Evolutionary conservation across 2,888 invertebrate genomes (phyloP), one percentile per base, ranked within the genome.

Genomic region (Drosophila longiperda): DNA sequence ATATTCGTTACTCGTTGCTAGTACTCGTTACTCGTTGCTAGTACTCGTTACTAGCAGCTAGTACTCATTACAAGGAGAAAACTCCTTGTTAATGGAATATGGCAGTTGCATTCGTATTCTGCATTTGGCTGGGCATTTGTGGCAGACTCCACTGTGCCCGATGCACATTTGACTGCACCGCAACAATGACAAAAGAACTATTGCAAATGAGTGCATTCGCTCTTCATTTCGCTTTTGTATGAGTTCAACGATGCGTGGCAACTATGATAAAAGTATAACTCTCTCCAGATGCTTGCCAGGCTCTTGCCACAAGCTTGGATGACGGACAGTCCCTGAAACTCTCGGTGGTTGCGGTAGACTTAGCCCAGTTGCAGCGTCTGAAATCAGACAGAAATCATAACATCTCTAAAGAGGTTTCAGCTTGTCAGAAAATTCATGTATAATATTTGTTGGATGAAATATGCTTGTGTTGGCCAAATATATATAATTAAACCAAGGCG

Each of bases 181-280:
- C 52, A 50, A 50, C 29, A 52, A 75, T 68, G 83, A 45, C 50
- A 52, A 55, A 34, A 33, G 15, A 12, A 15, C 52, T 57, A 62
- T 50, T 52, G 50, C 65, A 68, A 73, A 54, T 68, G 68, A 78
- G 57, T 80, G 82, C 80, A 78, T 67, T 78, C 80, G 66, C 60
- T 72, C 68, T 71, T 72, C 87, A 79, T 76, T 76, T 85, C 73
- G 57, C 87, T 77, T 87, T 84, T 84, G 88, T 84, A 80, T 77
- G 71, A 79, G 78, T 55, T 72, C 87, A 89, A 75, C 89, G 89
- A 87, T 82, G 89, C 89, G 89, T 89, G 87, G 77, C 72, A 78
- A 77, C 72, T 75, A 72, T 82, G 87, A 87, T 87, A 87, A 89
- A 87, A 89, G 80, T 84, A 78, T 73, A 78, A 75, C 58, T 53